Conservation (phyloP, 2,888 invertebrate genomes). For the Eristalinus sepulchralis region DNA sequence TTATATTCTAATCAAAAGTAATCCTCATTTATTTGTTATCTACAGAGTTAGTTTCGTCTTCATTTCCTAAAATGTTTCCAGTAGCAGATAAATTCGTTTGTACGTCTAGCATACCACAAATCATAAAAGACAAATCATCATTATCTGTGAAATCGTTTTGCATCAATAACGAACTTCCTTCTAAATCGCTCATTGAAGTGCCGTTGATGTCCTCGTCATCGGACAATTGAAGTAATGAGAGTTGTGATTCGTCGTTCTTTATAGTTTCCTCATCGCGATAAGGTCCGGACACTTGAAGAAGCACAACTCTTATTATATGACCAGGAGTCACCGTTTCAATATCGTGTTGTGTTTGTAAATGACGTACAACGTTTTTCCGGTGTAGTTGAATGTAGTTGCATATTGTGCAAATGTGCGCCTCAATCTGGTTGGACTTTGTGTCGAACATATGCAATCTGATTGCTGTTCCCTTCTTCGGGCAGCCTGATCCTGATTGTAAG, state of each 20-base stretch:
- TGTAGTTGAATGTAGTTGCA: slow-evolving; percentile 88
- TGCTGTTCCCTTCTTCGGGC: slow-evolving; percentile 63
- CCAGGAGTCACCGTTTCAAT: slow-evolving; percentile 65
- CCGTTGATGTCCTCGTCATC: slow-evolving; percentile 35
- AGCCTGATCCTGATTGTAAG: slow-evolving; percentile 64
- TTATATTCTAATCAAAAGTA: slow-evolving; percentile 1
- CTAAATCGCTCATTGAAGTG: neutral
- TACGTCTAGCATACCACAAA: slow-evolving; percentile 76
- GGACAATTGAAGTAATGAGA: slow-evolving; percentile 48
- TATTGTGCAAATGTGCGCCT: slow-evolving; percentile 85
- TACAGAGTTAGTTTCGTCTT: slow-evolving; percentile 37
- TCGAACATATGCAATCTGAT: slow-evolving; percentile 70
- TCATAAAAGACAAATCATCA: slow-evolving; percentile 76
- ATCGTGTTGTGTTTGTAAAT: slow-evolving; percentile 80
- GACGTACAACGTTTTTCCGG: slow-evolving; percentile 84
- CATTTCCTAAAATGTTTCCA: slow-evolving; percentile 4
- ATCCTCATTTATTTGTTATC: slow-evolving; percentile 64
- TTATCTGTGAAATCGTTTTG: slow-evolving; percentile 59
- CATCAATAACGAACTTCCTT: slow-evolving; percentile 50
- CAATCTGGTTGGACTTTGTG: slow-evolving; percentile 71
- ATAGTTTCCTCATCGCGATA: slow-evolving; percentile 28
- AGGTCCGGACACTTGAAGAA: slow-evolving; percentile 68
- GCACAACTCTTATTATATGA: slow-evolving; percentile 72
- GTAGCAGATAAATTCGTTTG: slow-evolving; percentile 54
- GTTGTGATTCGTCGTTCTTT: slow-evolving; percentile 26